phyloP scores from a whole-genome alignment of 2,888 invertebrate species.

The Asteroscopus sphinx region DNA sequence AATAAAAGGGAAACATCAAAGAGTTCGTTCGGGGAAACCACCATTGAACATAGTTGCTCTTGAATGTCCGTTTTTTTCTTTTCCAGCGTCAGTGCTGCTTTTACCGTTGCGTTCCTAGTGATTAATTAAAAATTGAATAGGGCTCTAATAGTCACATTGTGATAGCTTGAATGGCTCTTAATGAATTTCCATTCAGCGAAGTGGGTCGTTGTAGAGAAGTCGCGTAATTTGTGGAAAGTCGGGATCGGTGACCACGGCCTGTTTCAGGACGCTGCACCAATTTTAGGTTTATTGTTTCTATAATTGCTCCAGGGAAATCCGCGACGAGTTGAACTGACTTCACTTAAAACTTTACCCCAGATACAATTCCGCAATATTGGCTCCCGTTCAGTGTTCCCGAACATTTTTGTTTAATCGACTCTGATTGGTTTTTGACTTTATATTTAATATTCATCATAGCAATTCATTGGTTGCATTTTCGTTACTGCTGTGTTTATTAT shows the following conservation, averaged over 20 bases:
- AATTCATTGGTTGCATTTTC: conserved; percentile 23
- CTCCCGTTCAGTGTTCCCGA: conserved; percentile 55
- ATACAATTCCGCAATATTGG: conserved; percentile 64
- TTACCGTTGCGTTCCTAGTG: conserved; percentile 48
- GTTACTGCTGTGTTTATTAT: conserved; percentile 15
- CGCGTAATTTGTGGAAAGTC: conserved; percentile 82
- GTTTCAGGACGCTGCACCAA: conserved; percentile 79
- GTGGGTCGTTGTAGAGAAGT: conserved; percentile 80
- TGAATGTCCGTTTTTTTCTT: conserved; percentile 50
- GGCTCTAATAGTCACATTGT: conserved; percentile 84
- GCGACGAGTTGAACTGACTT: conserved; percentile 68
- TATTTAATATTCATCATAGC: conserved; percentile 46
- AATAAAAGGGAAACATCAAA: conserved; percentile 82
- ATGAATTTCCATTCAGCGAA: conserved; percentile 85
- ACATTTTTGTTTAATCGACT: conserved; percentile 54
- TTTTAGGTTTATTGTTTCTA: conserved; percentile 88
- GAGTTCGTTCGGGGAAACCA: conserved; percentile 73
- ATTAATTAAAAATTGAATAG: conserved; percentile 84
- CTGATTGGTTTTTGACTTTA: conserved; percentile 53
- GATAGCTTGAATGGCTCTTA: conserved; percentile 86
- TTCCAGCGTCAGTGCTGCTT: conserved; percentile 56
- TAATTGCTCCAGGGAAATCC: conserved; percentile 84
- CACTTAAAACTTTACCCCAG: conserved; percentile 71
- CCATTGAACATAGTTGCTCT: conserved; percentile 68
- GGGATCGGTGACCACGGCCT: conserved; percentile 80